These are phyloP conservation scores for Microplitis mediator DNA, from an alignment of 1,140 invertebrate species.

Conservation along the genomic window DNA sequence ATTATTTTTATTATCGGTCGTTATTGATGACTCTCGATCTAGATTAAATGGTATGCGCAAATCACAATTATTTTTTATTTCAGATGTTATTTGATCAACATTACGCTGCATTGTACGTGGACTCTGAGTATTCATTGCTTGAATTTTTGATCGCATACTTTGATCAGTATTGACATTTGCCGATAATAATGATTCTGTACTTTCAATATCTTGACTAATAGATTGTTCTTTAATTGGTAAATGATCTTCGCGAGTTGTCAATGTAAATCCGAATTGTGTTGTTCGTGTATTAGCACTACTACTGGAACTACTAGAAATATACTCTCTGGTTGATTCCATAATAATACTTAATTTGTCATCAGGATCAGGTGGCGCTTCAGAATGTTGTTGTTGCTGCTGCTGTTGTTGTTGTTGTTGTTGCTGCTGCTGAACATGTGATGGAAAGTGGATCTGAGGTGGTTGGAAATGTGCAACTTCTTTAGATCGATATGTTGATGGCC, in stretches of 20 bases:
- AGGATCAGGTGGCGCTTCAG: slow-evolving; percentile 25
- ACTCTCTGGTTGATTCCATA: slow-evolving; percentile 54
- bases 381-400: slow-evolving; percentile 15
- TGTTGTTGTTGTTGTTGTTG: slow-evolving; percentile 19
- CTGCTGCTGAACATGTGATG: slow-evolving; percentile 2
- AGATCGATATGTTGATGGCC: slow-evolving; percentile 39
- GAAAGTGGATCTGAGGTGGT: slow-evolving; percentile 34
- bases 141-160: slow-evolving; percentile 55
- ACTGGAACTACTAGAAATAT: slow-evolving; percentile 52
- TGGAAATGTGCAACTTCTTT: slow-evolving; percentile 39
- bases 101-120: slow-evolving; percentile 59
- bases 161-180: slow-evolving; percentile 49
- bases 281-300: slow-evolving; percentile 44
- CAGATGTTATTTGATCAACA: slow-evolving; percentile 59
- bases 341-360: slow-evolving; percentile 56
- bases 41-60: slow-evolving; percentile 54
- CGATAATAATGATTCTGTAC: slow-evolving; percentile 27
- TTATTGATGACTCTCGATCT: slow-evolving; percentile 27
- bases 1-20: slow-evolving; percentile 19
- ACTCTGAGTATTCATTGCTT: slow-evolving; percentile 58
- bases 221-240: slow-evolving; percentile 48
- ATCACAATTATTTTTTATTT: slow-evolving; percentile 59
- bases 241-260: slow-evolving; percentile 46
- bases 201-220: slow-evolving; percentile 32
- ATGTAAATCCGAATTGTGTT: slow-evolving; percentile 45